Conservation (phyloP, 2,888 invertebrate species). For the Drosophila fungiperda region DNA sequence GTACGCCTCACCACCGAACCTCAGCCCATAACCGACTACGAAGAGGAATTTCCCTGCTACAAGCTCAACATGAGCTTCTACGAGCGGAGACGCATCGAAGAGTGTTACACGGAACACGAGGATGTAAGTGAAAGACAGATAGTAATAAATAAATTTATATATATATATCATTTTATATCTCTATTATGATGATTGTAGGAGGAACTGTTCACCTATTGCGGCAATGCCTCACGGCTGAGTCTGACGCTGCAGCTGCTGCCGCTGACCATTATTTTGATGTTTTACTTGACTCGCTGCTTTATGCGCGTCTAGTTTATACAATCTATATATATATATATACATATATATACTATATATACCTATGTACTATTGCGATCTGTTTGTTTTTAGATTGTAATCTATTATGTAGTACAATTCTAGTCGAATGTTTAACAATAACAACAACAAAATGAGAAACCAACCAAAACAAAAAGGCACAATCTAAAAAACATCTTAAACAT, state of each 20-base stretch:
- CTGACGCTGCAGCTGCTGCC: conserved; percentile 66
- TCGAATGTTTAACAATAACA: conserved; percentile 72
- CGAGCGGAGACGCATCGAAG: conserved; percentile 89
- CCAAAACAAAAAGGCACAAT: conserved; percentile 62
- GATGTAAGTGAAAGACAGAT: conserved; percentile 85
- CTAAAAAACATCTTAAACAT: conserved; percentile 42
- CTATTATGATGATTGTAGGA: conserved; percentile 65
- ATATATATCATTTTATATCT: neutral
- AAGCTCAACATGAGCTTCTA: conserved; percentile 90
- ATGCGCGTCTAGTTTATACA: conserved; percentile 63
- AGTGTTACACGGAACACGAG: conserved; percentile 91
- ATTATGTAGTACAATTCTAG: conserved; percentile 75
- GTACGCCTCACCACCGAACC: conserved; percentile 86
- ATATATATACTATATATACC: conserved; percentile 41
- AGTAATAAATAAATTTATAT: neutral
- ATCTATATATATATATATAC: conserved; percentile 50
- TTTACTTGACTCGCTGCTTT: conserved; percentile 78
- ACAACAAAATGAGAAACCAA: conserved; percentile 28
- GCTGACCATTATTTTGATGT: conserved; percentile 73
- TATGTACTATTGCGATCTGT: conserved; percentile 58
- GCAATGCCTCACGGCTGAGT: conserved; percentile 78
- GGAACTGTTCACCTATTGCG: conserved; percentile 83
- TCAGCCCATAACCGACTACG: conserved; percentile 85
- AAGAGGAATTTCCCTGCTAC: conserved; percentile 89
- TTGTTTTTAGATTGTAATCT: conserved; percentile 65